A percentile compares a stretch with the other conserved stretches of the same genome.
Evolutionary conservation across 2,888 invertebrate species (phyloP).

Genomic region (Notodonta ziczac): DNA sequence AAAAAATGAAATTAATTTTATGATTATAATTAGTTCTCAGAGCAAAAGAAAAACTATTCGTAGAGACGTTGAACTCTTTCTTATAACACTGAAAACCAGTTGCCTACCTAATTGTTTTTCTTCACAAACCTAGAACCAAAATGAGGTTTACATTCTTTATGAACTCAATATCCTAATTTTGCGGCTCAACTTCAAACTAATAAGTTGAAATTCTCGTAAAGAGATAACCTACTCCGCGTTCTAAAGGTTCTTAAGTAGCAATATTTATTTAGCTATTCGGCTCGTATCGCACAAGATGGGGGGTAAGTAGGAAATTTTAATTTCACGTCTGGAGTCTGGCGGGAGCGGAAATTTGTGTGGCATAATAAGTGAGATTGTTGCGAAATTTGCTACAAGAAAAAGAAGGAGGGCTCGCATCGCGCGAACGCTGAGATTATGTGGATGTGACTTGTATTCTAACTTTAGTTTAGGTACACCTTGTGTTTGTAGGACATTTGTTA

Average conservation of each 20-base stretch:
- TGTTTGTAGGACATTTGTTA: too few species aligned
- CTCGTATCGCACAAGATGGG: constrained; percentile 68
- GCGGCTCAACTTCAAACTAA: constrained; percentile 34
- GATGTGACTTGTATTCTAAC: constrained; percentile 43
- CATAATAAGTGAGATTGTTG: constrained; percentile 85
- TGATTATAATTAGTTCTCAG: not conserved
- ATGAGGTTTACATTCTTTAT: not conserved
- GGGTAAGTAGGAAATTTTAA: constrained; percentile 83
- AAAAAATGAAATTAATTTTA: not conserved
- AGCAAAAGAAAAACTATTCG: not conserved
- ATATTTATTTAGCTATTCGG: constrained; percentile 81
- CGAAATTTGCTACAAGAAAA: constrained; percentile 85
- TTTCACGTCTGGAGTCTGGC: constrained; percentile 80
- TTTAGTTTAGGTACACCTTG: not conserved
- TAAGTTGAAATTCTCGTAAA: constrained; percentile 44
- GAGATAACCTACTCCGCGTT: constrained; percentile 51
- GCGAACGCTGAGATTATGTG: constrained; percentile 42
- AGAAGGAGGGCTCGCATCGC: constrained; percentile 79
- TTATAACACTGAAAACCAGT: not conserved
- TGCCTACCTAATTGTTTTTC: not conserved
- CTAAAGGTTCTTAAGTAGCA: constrained; percentile 67
- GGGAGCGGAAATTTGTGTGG: constrained; percentile 83
- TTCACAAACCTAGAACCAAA: not conserved
- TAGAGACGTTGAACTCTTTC: constrained; percentile 1
- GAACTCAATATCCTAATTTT: constrained; percentile 1